Percentiles rank a stretch among this genome's conserved stretches.
These are phyloP conservation scores for Acanthornis magna DNA, from an alignment of 2,797 vertebrate genomes.

Conservation along the genomic window DNA sequence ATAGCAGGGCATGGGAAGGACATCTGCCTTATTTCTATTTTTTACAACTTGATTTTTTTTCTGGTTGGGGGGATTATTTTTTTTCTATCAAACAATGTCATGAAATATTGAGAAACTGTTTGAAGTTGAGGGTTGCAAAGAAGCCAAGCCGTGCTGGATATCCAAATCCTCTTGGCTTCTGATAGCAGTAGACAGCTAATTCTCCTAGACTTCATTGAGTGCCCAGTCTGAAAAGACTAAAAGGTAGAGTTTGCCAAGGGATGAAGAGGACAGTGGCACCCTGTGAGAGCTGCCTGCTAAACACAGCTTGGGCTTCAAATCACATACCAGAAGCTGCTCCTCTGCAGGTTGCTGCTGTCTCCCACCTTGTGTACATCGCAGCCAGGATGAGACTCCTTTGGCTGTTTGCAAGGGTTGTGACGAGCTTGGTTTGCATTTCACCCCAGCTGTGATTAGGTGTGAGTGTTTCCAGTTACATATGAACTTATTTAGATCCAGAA, in stretches of 20 bases:
- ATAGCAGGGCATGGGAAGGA: neutral
- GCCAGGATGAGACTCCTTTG: neutral
- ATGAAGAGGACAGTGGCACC: neutral
- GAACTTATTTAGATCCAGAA: neutral
- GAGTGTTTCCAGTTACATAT: neutral
- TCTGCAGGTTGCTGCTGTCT: neutral
- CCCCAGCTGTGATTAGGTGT: neutral
- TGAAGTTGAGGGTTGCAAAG: neutral
- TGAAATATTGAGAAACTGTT: constrained; percentile 1
- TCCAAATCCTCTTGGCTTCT: constrained; percentile 33
- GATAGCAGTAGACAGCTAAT: neutral
- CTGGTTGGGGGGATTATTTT: neutral
- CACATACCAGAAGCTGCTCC: neutral
- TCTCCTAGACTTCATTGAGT: neutral
- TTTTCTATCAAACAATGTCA: neutral
- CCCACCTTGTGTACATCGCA: accelerated
- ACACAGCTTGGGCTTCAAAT: neutral
- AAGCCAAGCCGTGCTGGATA: neutral
- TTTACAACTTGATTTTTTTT: neutral
- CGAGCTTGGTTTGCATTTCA: neutral
- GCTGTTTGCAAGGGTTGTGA: neutral
- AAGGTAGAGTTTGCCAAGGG: neutral
- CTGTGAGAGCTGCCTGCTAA: neutral
- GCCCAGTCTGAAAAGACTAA: neutral
- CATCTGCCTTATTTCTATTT: neutral